Evolutionary conservation across 1,140 invertebrate species (phyloP), one percentile per base, ranked within the genome.

Genomic region (Yoshiicerus persimilis): DNA sequence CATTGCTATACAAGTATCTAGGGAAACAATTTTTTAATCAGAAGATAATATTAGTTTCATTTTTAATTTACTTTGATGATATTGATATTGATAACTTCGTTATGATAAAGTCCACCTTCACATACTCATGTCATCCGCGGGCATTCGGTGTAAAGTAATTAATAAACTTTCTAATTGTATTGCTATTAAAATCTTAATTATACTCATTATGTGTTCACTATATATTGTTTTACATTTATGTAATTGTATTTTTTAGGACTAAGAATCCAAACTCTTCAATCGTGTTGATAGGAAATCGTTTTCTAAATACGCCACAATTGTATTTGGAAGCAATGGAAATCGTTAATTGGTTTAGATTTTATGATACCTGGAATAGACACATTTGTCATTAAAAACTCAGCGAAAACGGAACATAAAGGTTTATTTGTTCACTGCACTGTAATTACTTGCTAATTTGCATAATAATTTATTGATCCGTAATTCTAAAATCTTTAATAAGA

Each of bases 341-440:
- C 30, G 56, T 88, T n/a, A 83, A 32, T 84, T 88, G 88, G 88
- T 86, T 86, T 41, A 88, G 86, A 84, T 27, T 83, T 27, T 88
- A 62, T 86, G 47, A 86, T 38, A 11, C 25, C 10, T 88, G 88
- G 88, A 39, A 88, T 32, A 84, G 41, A 62, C 2, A 88, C 88
- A 9, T 86, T 88, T 34, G n/a, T 39, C 9, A n/a, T 23, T 39
- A 34, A n/a, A 27, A 86, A 86, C 62, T 4, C n/a, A 66, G 66
- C 34, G 6, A 23, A n/a, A n/a, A n/a, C n/a, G n/a, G n/a, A 0
- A 2, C 84, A 86, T 66, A 16, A 47, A 47, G 39, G 83, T 84
- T 20, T 41, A 3, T 80, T 10, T 13, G 13, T 1, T n/a, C 27
- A n/a, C n/a, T n/a, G n/a, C n/a, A 66, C 9, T 9, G 20, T 25